Conservation (phyloP, 2,888 invertebrate species). For the Macrosiphum euphorbiae region DNA sequence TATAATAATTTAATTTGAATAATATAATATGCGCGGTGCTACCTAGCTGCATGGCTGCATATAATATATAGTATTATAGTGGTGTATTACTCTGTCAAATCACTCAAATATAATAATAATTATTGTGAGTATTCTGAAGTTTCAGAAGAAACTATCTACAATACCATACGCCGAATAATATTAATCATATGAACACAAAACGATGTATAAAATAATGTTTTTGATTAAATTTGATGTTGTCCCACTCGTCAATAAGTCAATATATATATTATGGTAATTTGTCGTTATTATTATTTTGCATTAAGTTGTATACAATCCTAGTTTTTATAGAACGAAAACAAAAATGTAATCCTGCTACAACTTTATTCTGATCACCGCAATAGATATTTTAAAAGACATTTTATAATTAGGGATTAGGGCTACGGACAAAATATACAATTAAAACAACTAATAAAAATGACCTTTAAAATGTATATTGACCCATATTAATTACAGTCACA, state of each 20-base stretch:
- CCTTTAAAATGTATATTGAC: constrained; percentile 13
- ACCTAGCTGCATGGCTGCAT: background rate
- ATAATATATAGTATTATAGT: background rate
- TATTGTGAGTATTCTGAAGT: background rate
- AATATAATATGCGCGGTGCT: background rate
- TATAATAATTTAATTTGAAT: background rate
- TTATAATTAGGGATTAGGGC: background rate
- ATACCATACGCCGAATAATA: background rate
- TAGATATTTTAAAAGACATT: background rate
- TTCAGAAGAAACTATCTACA: background rate
- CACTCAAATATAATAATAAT: too few relatives aligned
- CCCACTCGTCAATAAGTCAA: background rate
- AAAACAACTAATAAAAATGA: constrained; percentile 31
- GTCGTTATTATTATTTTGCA: background rate
- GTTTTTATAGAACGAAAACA: background rate
- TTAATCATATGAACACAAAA: background rate
- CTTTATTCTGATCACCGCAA: background rate
- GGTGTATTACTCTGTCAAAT: background rate
- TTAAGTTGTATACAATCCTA: background rate
- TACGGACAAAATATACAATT: background rate
- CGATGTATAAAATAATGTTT: background rate
- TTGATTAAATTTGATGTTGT: background rate
- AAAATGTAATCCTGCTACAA: background rate
- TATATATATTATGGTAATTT: background rate
- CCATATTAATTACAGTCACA: background rate